Evolutionary conservation across 2,113 vertebrate genomes (phyloP), one percentile per base, ranked within the genome.

Genomic region (Laticauda laticaudata): DNA sequence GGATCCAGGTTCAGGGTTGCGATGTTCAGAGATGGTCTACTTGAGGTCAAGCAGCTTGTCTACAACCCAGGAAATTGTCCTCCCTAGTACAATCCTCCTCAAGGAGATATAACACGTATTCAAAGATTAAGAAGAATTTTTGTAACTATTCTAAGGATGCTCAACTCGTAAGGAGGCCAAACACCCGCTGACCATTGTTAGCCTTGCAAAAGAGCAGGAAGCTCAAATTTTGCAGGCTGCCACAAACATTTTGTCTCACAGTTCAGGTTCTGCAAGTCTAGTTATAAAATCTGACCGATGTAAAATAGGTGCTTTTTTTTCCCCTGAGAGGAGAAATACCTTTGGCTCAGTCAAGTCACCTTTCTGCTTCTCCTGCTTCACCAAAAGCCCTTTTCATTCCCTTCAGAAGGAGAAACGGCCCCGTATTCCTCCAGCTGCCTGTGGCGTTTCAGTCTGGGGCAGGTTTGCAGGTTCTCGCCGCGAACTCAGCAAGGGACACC

Each of bases 381-480:
- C 8, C 1, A 12, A 5, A 54, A 15, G 34, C 75, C 2, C 0
- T 0, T 56, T 89, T 39, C 10, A 24, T 12, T 53, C 18, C 69
- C 88, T 10, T 6, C 0, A 26, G 11, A 34, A 54, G 86, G 18
- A 20, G 88, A 51, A 59, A 26, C 23, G 4, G 48, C 0, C 18
- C 4, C 1, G 0, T 43, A 69, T 34, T 43, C 10, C 88, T 34
- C 64, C 88, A 24, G 23, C n/a, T 5, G 39, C 59, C 15, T 18
- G 39, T 8, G 1, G 20, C 9, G 4, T 39, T 14, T 10, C 64
- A 59, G 86, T 15, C 86, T 18, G 23, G 12, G 11, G 10, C 64
- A 24, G 9, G 53, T 5, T 23, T 21, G 34, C 23, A 6, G 24
- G 24, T 1, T 43, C 51, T 21, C 23, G 51, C 24, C 9, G 21